phyloP scores from a whole-genome alignment of 2,113 vertebrate species.

The Callospermophilus lateralis region DNA sequence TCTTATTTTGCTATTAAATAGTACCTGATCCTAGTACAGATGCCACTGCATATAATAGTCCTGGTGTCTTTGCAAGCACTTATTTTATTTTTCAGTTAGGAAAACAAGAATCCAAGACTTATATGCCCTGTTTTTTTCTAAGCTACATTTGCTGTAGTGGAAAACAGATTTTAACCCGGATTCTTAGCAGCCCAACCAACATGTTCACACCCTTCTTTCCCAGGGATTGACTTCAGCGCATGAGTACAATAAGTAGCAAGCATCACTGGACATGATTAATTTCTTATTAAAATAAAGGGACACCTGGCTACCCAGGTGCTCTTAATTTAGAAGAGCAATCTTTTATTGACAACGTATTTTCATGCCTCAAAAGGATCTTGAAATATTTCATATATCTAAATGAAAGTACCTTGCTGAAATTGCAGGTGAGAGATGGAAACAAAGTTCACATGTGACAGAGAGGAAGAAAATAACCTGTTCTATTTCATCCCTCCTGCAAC shows the following conservation, averaged over 20 bases:
- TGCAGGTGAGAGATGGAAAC: not conserved
- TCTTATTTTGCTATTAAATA: not conserved
- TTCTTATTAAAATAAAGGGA: not conserved
- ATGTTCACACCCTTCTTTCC: no score
- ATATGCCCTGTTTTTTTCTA: no score
- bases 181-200: fast-evolving
- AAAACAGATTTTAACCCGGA: no score
- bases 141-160: not conserved
- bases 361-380: fast-evolving
- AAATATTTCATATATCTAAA: not conserved
- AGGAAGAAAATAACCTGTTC: not conserved
- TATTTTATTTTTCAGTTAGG: not conserved
- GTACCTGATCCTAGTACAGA: not conserved
- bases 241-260: no score
- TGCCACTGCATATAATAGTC: fast-evolving
- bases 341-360: not conserved
- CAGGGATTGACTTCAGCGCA: fast-evolving
- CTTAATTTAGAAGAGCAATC: not conserved
- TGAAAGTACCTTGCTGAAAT: not conserved
- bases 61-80: not conserved
- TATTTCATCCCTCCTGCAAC: not conserved
- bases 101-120: not conserved
- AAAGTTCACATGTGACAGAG: not conserved
- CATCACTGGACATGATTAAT: fast-evolving
- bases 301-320: fast-evolving